Conservation (phyloP, 2,113 vertebrate species). For the Cephalopterus ornatus region DNA sequence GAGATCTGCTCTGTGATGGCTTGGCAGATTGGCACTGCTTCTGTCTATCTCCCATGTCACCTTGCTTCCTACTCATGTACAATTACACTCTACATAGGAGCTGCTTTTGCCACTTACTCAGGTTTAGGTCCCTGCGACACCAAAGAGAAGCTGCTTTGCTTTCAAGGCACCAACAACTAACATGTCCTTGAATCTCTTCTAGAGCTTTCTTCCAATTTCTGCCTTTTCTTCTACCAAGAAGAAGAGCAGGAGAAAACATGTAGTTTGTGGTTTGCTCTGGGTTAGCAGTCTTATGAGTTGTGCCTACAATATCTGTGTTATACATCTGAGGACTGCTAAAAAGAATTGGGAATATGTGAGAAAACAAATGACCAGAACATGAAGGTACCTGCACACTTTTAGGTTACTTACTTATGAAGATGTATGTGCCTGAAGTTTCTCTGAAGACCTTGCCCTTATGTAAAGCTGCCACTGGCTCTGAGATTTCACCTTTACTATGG, state of each 20-base stretch:
- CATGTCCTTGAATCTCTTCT: neutral
- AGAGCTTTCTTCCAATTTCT: neutral
- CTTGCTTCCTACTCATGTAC: constrained; percentile 22
- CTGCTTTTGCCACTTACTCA: neutral
- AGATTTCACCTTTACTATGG: neutral
- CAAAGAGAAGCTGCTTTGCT: neutral
- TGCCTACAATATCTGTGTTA: neutral
- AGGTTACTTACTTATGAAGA: neutral
- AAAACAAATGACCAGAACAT: neutral
- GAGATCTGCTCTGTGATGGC: neutral
- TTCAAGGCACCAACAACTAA: neutral
- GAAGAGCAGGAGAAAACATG: neutral
- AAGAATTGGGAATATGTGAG: neutral
- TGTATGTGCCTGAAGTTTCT: neutral
- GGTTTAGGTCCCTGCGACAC: neutral
- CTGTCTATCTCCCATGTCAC: neutral
- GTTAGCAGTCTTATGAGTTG: neutral
- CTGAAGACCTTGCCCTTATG: neutral
- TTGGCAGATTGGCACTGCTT: constrained; percentile 33
- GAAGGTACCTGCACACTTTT: neutral
- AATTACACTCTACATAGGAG: neutral
- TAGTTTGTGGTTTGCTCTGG: neutral
- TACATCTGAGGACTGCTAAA: neutral
- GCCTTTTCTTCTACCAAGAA: neutral
- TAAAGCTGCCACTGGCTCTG: neutral